A percentile compares a stretch with the other conserved stretches of the same genome.
phyloP scores from a whole-genome alignment of 1,140 invertebrate genomes.

The Caenorhabditis inopinata region DNA sequence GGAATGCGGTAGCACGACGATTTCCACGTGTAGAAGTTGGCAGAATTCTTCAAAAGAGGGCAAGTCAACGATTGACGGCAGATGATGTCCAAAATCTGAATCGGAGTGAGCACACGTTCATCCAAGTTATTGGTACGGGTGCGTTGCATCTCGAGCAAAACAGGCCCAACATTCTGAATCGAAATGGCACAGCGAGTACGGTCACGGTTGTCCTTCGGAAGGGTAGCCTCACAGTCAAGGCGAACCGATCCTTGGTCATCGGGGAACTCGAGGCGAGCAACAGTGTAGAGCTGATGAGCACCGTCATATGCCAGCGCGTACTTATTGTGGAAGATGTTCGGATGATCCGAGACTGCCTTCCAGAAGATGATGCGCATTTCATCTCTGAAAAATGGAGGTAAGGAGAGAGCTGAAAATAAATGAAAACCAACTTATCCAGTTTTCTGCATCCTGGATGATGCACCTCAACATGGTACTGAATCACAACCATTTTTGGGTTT shows the following conservation, averaged over 20 bases:
- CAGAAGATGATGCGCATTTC: constrained; percentile 55
- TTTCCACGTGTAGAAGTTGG: constrained; percentile 57
- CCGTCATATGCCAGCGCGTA: constrained; percentile 54
- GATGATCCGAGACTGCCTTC: constrained; percentile 47
- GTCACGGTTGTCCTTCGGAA: constrained; percentile 43
- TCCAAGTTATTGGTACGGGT: constrained; percentile 46
- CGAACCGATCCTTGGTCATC: constrained; percentile 42
- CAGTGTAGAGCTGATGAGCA: constrained; percentile 52
- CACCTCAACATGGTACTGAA: constrained; percentile 50
- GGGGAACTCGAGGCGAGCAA: constrained; percentile 44
- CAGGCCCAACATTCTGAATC: constrained; percentile 49
- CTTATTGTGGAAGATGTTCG: constrained; percentile 49
- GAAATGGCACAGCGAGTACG: constrained; percentile 46
- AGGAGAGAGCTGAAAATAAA: too few relatives aligned
- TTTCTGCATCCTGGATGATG: constrained; percentile 49
- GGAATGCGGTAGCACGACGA: constrained; percentile 56
- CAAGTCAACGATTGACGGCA: constrained; percentile 56
- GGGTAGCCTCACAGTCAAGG: constrained; percentile 26
- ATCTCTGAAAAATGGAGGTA: constrained; percentile 49
- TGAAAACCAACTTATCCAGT: constrained; percentile 34
- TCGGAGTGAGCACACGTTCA: constrained; percentile 48
- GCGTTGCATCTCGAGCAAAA: constrained; percentile 46
- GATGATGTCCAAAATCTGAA: constrained; percentile 57
- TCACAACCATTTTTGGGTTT: constrained; percentile 47
- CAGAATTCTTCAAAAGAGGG: constrained; percentile 53